phyloP scores from a whole-genome alignment of 2,888 invertebrate species.

The Parasteatoda lunata region DNA sequence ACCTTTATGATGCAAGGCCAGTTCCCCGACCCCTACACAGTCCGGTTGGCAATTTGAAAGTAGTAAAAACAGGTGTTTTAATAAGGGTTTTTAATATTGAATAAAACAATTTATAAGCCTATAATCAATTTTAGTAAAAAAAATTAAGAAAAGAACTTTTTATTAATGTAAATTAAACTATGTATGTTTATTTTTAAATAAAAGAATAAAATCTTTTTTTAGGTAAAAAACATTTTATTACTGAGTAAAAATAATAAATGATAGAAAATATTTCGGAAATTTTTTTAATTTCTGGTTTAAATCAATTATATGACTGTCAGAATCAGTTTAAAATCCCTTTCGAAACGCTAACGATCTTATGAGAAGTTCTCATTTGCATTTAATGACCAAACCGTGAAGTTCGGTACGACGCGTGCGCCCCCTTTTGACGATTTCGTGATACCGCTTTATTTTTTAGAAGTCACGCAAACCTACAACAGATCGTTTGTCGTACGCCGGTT shows the following conservation, averaged over 20 bases:
- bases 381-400: conserved; percentile 38
- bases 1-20: too few relatives aligned
- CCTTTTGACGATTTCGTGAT: conserved; percentile 45
- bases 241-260: not conserved
- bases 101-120: too few relatives aligned
- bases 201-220: too few relatives aligned
- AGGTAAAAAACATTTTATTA: not conserved
- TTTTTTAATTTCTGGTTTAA: not conserved
- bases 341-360: conserved; percentile 48
- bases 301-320: not conserved
- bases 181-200: too few relatives aligned
- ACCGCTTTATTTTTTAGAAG: conserved; percentile 43
- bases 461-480: conserved; percentile 48
- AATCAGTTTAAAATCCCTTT: not conserved
- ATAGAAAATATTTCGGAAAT: not conserved
- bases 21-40: too few relatives aligned
- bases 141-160: too few relatives aligned
- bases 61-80: too few relatives aligned
- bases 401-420: conserved; percentile 1
- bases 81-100: too few relatives aligned
- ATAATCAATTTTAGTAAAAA: too few relatives aligned
- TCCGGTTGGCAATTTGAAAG: too few relatives aligned
- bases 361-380: conserved; percentile 43
- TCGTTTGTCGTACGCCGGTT: conserved; percentile 25
- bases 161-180: too few relatives aligned